Percentiles rank a stretch among this genome's conserved stretches.
phyloP scores from a whole-genome alignment of 2,113 vertebrate genomes.

The Noctilio leporinus region DNA sequence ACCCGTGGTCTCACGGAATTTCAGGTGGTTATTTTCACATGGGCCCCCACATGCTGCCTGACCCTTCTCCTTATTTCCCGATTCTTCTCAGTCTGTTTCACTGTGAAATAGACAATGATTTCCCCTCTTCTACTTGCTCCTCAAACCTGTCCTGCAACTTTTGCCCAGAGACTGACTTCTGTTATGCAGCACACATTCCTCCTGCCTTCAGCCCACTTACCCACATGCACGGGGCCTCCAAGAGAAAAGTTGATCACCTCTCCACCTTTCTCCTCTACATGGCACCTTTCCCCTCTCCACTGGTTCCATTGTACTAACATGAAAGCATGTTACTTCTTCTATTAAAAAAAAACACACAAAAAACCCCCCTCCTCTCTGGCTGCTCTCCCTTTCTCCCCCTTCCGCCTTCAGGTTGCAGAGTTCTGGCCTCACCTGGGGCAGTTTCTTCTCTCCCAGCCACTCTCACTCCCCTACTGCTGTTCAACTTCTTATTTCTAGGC shows the following conservation, averaged over 20 bases:
- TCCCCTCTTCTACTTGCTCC: too few relatives aligned
- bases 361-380: fast-evolving
- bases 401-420: fast-evolving
- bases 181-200: fast-evolving
- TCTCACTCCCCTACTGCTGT: neutral
- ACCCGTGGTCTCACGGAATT: neutral
- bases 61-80: fast-evolving
- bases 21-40: fast-evolving
- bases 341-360: neutral
- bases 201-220: fast-evolving
- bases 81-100: neutral
- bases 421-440: neutral
- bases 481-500: neutral
- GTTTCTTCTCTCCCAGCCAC: neutral
- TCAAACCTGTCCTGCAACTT: fast-evolving
- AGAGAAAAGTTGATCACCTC: fast-evolving
- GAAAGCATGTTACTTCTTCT: neutral
- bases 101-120: neutral
- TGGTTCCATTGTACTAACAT: neutral
- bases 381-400: too few relatives aligned
- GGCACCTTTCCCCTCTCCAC: neutral
- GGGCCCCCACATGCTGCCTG: neutral
- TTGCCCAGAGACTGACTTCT: neutral
- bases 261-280: neutral
- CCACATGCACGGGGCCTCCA: fast-evolving